These are phyloP conservation scores for Resseliella maxima DNA, from an alignment of 2,888 invertebrate species.

Conservation along the genomic window DNA sequence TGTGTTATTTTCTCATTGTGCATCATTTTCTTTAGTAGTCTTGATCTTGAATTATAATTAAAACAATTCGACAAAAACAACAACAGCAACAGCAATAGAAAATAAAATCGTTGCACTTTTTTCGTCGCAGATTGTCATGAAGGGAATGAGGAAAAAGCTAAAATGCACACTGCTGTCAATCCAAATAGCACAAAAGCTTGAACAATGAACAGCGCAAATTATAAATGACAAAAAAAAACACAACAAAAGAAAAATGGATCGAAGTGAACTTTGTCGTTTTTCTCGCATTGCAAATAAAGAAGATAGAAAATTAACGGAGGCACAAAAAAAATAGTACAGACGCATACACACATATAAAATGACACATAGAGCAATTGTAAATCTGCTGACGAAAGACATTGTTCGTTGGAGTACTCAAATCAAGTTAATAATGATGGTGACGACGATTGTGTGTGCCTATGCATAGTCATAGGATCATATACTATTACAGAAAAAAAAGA, in stretches of 20 bases:
- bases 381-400: constrained; percentile 14
- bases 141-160: not conserved
- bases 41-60: constrained; percentile 36
- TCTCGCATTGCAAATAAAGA: not conserved
- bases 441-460: not conserved
- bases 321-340: not conserved
- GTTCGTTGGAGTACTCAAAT: constrained; percentile 1
- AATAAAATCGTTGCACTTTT: not conserved
- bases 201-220: constrained; percentile 10
- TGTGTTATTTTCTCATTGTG: constrained; percentile 1
- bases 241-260: not conserved
- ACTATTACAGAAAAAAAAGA: not conserved
- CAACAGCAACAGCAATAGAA: not conserved
- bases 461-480: not conserved
- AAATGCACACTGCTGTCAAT: constrained; percentile 5
- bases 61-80: not conserved
- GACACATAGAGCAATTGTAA: constrained; percentile 4
- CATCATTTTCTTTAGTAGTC: not conserved
- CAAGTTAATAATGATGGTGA: constrained; percentile 42
- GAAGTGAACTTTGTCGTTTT: not conserved
- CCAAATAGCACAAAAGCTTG: constrained; percentile 4
- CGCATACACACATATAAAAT: not conserved
- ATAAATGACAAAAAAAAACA: not conserved
- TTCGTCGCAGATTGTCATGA: not conserved
- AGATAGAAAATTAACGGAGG: not conserved